Conservation (phyloP, 2,888 invertebrate species). For the Cosmia pyralina region DNA sequence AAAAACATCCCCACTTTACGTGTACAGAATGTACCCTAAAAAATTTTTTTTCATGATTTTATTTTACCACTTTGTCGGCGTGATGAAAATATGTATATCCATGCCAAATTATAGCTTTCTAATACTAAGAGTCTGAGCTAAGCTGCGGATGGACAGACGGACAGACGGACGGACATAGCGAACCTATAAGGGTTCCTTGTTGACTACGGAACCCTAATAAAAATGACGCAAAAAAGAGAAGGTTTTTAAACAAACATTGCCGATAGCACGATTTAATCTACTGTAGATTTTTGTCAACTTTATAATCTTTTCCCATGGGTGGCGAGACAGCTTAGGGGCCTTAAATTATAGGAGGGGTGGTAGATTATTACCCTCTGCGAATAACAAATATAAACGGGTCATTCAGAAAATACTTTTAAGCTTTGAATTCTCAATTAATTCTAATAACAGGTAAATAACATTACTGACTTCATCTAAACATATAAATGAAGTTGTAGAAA, state of each 20-base stretch:
- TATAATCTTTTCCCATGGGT: constrained; percentile 44
- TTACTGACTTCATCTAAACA: too few relatives aligned
- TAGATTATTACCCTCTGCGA: constrained; percentile 23
- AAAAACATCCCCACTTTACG: too few relatives aligned
- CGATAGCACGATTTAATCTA: constrained; percentile 45
- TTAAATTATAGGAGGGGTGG: constrained; percentile 34
- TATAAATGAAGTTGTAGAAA: constrained; percentile 15
- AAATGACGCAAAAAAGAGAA: constrained; percentile 6
- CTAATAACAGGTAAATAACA: constrained; percentile 9
- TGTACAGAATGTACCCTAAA: too few relatives aligned
- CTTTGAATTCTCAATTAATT: constrained; percentile 12
- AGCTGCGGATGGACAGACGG: too few relatives aligned
- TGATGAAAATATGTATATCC: too few relatives aligned
- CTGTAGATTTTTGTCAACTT: constrained; percentile 55
- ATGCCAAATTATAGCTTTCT: too few relatives aligned
- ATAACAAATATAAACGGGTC: constrained; percentile 20
- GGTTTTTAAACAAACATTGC: constrained; percentile 39
- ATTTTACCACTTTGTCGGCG: too few relatives aligned
- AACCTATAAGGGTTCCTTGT: too few relatives aligned
- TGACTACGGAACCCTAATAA: too few relatives aligned
- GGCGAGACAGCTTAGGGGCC: constrained; percentile 30
- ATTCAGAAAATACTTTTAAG: not conserved
- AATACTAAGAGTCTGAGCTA: too few relatives aligned
- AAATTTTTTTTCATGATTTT: too few relatives aligned
- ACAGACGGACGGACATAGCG: too few relatives aligned